Conservation (phyloP, 2,888 invertebrate genomes). For the Mythimna albipuncta region DNA sequence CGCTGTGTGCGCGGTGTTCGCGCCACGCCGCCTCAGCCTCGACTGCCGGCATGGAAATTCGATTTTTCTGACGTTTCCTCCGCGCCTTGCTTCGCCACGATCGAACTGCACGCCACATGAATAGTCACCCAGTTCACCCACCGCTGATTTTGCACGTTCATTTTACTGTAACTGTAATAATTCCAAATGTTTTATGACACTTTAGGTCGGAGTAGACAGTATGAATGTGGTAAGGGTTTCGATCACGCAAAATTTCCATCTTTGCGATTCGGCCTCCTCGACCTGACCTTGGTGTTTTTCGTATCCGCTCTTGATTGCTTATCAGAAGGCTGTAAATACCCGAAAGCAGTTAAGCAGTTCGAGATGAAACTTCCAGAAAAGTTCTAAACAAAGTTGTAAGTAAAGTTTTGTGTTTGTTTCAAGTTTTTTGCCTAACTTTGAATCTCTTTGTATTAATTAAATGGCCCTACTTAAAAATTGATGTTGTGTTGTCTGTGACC, state of each 20-base stretch:
- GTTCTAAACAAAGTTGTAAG: conserved; percentile 10
- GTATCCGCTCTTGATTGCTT: conserved; percentile 63
- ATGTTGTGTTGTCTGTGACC: conserved; percentile 32
- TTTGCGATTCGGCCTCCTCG: conserved; percentile 65
- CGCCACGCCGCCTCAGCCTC: conserved; percentile 89
- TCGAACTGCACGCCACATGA: conserved; percentile 89
- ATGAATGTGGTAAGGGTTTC: conserved; percentile 70
- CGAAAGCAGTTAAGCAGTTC: conserved; percentile 9
- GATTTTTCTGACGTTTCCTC: conserved; percentile 91
- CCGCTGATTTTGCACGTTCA: conserved; percentile 88
- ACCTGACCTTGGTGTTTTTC: conserved; percentile 73
- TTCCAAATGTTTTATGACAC: conserved; percentile 81
- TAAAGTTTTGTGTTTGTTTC: conserved; percentile 10
- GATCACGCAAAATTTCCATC: conserved; percentile 82
- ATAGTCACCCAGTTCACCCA: conserved; percentile 71
- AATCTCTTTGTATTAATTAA: conserved; percentile 4
- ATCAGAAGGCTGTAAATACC: conserved; percentile 44
- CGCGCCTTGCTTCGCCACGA: conserved; percentile 88
- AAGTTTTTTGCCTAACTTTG: conserved; percentile 22
- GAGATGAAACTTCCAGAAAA: conserved; percentile 16
- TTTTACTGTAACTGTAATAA: conserved; percentile 75
- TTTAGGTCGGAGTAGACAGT: conserved; percentile 76
- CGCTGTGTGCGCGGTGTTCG: conserved; percentile 84
- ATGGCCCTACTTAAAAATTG: conserved; percentile 35
- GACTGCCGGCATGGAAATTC: conserved; percentile 90